Evolutionary conservation across 2,113 vertebrate genomes (phyloP).

Genomic region (Macroglossus sobrinus): DNA sequence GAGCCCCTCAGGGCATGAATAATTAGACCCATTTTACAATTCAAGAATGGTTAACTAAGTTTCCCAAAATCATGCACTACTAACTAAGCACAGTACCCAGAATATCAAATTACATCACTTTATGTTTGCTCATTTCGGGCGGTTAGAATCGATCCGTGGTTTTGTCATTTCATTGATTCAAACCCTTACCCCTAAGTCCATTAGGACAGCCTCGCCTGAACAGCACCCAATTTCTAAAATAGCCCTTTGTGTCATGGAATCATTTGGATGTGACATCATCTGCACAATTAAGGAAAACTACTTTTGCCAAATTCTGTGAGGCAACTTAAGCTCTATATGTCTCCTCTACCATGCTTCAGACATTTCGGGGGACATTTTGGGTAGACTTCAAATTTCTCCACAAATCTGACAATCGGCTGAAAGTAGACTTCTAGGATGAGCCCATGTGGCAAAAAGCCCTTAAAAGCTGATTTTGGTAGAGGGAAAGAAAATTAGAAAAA

Average conservation of each 20-base stretch:
- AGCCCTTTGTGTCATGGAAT: slow-evolving; percentile 45
- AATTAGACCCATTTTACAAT: not conserved
- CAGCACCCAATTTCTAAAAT: slow-evolving; percentile 47
- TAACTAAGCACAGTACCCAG: not conserved
- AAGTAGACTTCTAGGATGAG: not conserved
- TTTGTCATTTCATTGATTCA: slow-evolving; percentile 45
- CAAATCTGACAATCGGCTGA: not conserved
- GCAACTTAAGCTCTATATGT: not conserved
- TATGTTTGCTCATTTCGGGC: not conserved
- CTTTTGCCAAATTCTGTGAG: not conserved
- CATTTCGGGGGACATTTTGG: not conserved
- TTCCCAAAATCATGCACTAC: not conserved
- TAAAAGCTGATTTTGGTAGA: not conserved
- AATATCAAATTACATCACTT: not conserved
- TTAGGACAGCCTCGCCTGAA: slow-evolving; percentile 35
- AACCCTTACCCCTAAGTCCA: slow-evolving; percentile 33
- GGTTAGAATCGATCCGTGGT: not conserved
- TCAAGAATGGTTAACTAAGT: not conserved
- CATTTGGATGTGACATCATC: not conserved
- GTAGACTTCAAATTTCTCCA: slow-evolving; percentile 5
- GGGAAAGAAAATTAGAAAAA: not conserved
- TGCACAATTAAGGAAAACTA: slow-evolving; percentile 43
- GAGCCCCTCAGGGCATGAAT: not conserved
- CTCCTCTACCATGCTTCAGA: not conserved
- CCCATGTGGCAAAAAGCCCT: not conserved